A percentile compares a stretch with the other conserved stretches of the same genome.
These are phyloP conservation scores for Xestia xanthographa DNA, from an alignment of 2,888 invertebrate species.

Conservation along the genomic window DNA sequence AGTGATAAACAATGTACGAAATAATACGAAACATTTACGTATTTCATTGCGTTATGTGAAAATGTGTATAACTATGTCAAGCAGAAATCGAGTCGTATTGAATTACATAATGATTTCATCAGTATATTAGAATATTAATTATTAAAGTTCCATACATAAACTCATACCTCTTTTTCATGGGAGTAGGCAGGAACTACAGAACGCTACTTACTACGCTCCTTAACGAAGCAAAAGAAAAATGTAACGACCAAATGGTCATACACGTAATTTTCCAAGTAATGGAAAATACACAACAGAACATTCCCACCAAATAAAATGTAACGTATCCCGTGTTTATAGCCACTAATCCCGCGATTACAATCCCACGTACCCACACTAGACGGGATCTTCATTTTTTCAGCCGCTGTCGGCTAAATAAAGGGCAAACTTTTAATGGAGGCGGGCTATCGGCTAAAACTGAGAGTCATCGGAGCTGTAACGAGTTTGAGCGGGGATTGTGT, in stretches of 20 bases:
- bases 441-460: slow-evolving; percentile 68
- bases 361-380: slow-evolving; percentile 46
- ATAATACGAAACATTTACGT: background rate
- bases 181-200: background rate
- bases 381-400: slow-evolving; percentile 66
- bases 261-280: background rate
- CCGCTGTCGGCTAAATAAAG: slow-evolving; percentile 70
- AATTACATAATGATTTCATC: background rate
- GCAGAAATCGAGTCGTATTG: background rate
- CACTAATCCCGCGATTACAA: slow-evolving; percentile 51
- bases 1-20: background rate
- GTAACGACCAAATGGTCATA: background rate
- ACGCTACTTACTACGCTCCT: background rate
- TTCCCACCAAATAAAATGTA: slow-evolving; percentile 5
- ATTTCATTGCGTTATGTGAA: no score
- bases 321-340: slow-evolving; percentile 24
- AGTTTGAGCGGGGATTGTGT: slow-evolving; percentile 38
- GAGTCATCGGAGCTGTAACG: slow-evolving; percentile 65
- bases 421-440: slow-evolving; percentile 75
- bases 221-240: background rate
- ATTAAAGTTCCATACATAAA: no score
- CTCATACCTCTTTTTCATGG: background rate
- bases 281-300: background rate
- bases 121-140: background rate
- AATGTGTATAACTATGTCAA: background rate